These are phyloP conservation scores for Xenopus petersii DNA, from an alignment of 2,797 vertebrate species.

Conservation along the genomic window DNA sequence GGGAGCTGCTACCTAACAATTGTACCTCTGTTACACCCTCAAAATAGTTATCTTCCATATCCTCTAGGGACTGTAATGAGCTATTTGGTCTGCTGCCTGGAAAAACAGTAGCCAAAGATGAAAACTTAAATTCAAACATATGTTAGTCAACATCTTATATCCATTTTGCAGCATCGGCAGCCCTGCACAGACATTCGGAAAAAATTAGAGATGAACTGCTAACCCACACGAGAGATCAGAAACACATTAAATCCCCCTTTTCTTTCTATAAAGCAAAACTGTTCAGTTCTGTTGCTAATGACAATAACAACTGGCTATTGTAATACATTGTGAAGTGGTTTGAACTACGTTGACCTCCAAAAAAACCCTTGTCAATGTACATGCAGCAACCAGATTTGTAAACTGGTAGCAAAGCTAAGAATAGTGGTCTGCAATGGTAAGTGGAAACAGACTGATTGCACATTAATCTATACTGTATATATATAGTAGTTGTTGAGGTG, in stretches of 20 bases:
- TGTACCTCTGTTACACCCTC: conserved; percentile 27
- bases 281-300: conserved; percentile 4
- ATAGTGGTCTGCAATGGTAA: no score
- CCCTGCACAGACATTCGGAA: conserved; percentile 74
- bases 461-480: no score
- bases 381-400: no score
- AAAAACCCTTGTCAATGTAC: no score
- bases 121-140: conserved; percentile 78
- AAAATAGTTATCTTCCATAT: background rate
- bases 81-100: conserved; percentile 77
- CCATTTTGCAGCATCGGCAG: conserved; percentile 62
- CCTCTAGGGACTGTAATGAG: conserved; percentile 62
- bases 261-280: background rate
- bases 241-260: conserved; percentile 25
- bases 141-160: conserved; percentile 81
- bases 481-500: no score
- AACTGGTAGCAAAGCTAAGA: no score
- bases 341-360: background rate
- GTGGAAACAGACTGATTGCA: no score
- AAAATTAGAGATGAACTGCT: conserved; percentile 67
- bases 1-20: background rate
- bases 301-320: conserved; percentile 2
- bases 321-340: background rate
- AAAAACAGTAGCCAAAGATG: conserved; percentile 80
- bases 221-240: conserved; percentile 40